Percentiles rank a stretch among this genome's conserved stretches.
Evolutionary conservation across 2,113 vertebrate species (phyloP).

Genomic region (Zosterops japonicus): DNA sequence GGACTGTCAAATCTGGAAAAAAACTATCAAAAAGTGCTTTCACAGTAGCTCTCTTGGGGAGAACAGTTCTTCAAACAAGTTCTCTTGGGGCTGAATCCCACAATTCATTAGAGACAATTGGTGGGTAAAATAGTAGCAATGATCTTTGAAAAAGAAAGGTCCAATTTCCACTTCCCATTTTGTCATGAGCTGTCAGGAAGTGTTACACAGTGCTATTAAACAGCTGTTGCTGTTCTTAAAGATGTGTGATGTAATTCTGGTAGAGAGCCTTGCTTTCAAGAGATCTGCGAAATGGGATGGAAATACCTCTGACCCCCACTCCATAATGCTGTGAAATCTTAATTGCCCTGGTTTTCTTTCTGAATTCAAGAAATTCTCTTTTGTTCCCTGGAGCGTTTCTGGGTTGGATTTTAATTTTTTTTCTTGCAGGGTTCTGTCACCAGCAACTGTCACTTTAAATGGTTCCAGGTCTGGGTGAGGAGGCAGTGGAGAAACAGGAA

Average conservation of each 20-base stretch:
- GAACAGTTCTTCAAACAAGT: neutral
- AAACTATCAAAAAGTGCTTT: neutral
- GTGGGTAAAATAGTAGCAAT: neutral
- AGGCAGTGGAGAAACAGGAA: neutral
- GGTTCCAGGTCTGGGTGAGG: neutral
- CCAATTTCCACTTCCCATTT: conserved; percentile 24
- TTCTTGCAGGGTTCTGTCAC: neutral
- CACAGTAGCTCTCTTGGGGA: neutral
- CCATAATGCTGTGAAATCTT: neutral
- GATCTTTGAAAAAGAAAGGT: neutral
- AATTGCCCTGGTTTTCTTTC: neutral
- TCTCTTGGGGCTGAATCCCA: neutral
- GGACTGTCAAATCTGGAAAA: neutral
- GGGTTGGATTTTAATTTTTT: neutral
- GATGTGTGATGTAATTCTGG: neutral
- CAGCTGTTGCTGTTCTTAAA: neutral
- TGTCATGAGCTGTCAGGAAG: conserved; percentile 17
- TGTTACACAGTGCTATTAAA: neutral
- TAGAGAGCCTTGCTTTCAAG: neutral
- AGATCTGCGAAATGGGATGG: neutral
- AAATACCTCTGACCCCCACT: neutral
- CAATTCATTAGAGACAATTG: neutral
- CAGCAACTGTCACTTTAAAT: neutral
- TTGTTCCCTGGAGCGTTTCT: neutral
- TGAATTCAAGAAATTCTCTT: neutral